A percentile compares a stretch with the other conserved stretches of the same genome.
Conservation (phyloP, 2,797 vertebrate species). For the Alfaro cultratus region DNA sequence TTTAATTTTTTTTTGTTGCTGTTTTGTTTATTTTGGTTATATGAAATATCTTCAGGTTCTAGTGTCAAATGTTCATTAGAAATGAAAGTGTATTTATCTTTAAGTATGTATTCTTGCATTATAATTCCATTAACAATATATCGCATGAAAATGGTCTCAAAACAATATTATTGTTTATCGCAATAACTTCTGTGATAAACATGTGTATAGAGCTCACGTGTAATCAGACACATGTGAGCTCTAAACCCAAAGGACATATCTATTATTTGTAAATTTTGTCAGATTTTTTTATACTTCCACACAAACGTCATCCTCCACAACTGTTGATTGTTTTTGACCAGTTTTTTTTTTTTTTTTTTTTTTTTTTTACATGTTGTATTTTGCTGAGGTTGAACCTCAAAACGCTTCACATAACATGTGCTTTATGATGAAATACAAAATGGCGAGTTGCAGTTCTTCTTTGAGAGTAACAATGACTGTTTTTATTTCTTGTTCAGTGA, state of each 20-base stretch:
- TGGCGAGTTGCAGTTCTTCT: not conserved
- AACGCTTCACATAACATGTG: not conserved
- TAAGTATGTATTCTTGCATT: too few species aligned
- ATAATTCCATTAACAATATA: too few species aligned
- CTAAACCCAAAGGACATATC: not conserved
- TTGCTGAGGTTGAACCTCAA: not conserved
- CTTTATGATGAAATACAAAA: not conserved
- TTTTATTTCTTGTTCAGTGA: slow-evolving; percentile 81
- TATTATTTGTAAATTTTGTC: not conserved
- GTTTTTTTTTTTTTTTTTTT: not conserved
- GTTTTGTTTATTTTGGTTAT: too few species aligned
- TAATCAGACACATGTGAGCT: not conserved
- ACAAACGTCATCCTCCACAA: not conserved
- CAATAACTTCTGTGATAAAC: too few species aligned
- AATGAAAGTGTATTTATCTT: too few species aligned
- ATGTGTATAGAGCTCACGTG: too few species aligned
- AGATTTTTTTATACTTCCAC: not conserved
- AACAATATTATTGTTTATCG: too few species aligned
- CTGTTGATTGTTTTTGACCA: not conserved
- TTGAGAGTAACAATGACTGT: not conserved
- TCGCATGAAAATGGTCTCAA: too few species aligned
- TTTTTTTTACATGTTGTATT: not conserved
- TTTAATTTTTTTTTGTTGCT: too few species aligned
- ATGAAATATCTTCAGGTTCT: too few species aligned
- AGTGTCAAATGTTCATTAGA: too few species aligned